These are phyloP conservation scores for Sphaerodactylus townsendi DNA, from an alignment of 2,113 vertebrate species.

Conservation along the genomic window DNA sequence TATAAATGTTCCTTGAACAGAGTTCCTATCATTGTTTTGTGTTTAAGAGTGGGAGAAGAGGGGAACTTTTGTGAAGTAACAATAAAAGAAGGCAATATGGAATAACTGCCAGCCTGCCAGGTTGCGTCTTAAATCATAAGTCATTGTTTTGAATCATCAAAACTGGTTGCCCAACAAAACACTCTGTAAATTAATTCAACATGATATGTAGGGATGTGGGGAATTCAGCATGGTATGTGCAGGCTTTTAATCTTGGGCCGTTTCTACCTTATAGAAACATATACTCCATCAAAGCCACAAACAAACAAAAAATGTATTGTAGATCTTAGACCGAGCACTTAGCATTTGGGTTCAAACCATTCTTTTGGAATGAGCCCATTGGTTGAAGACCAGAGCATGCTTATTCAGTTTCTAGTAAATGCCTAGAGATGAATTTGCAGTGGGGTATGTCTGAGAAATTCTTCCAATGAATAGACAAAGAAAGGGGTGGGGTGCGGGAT, in stretches of 20 bases:
- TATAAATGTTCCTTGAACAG: not conserved
- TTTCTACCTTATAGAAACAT: not conserved
- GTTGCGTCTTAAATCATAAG: not conserved
- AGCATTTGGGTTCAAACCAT: not conserved
- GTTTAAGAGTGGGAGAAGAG: not conserved
- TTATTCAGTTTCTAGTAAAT: not conserved
- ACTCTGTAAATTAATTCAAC: not conserved
- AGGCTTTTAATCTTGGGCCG: not conserved
- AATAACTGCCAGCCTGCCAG: not conserved
- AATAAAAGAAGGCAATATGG: not conserved
- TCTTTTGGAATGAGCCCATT: accelerated
- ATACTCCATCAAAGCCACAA: not conserved
- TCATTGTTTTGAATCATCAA: not conserved
- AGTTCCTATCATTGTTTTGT: not conserved
- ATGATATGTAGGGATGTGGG: not conserved
- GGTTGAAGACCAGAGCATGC: accelerated
- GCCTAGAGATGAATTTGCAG: not conserved
- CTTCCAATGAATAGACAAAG: too few species aligned
- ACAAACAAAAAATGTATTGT: not conserved
- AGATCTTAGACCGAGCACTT: not conserved
- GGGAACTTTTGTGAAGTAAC: not conserved
- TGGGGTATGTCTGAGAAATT: not conserved
- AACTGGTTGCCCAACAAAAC: not conserved
- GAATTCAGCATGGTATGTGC: too few species aligned
- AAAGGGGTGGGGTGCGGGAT: too few species aligned